phyloP scores from a whole-genome alignment of 2,888 invertebrate species.

The Bellardia pandia region DNA sequence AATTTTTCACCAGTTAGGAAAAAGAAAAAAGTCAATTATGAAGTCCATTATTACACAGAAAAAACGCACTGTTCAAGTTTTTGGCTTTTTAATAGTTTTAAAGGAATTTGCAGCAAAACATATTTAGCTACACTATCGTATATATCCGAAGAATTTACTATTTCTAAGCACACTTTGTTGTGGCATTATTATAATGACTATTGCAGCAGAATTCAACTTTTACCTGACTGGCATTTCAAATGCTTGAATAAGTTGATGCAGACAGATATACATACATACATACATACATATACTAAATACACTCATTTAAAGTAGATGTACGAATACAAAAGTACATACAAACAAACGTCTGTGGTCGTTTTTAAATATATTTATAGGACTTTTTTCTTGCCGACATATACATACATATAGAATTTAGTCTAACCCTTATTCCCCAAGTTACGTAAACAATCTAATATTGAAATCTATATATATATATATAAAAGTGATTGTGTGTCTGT shows the following conservation, averaged over 20 bases:
- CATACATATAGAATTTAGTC: too few relatives aligned
- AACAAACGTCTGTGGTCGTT: neutral
- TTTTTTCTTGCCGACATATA: too few relatives aligned
- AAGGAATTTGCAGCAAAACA: too few relatives aligned
- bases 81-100: too few relatives aligned
- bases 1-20: too few relatives aligned
- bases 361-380: neutral
- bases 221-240: constrained; percentile 77
- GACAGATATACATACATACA: neutral
- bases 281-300: neutral
- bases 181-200: constrained; percentile 82
- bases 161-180: constrained; percentile 81
- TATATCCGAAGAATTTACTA: constrained; percentile 76
- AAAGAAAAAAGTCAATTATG: too few relatives aligned
- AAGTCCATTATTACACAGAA: neutral
- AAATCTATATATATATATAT: too few relatives aligned
- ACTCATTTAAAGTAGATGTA: too few relatives aligned
- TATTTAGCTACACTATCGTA: neutral
- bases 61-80: too few relatives aligned
- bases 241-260: constrained; percentile 37
- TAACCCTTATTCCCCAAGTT: too few relatives aligned
- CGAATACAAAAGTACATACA: neutral
- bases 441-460: too few relatives aligned
- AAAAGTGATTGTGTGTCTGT: too few relatives aligned
- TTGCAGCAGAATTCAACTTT: constrained; percentile 81